Percentiles rank a stretch among this genome's conserved stretches.
Conservation (phyloP, 2,797 vertebrate genomes). For the Gobio occitaniae region DNA sequence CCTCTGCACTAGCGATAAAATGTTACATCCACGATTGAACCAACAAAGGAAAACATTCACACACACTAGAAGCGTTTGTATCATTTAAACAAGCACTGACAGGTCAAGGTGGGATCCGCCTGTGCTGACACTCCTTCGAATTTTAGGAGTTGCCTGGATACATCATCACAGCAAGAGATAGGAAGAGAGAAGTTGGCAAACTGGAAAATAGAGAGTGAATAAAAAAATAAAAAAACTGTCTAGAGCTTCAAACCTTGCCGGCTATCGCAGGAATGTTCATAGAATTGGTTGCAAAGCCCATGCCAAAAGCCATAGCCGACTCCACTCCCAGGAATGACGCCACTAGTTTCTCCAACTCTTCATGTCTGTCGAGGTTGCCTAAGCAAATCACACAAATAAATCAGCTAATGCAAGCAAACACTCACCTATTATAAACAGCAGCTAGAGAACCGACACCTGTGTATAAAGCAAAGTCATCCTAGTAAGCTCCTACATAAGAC, state of each 20-base stretch:
- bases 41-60: slow-evolving; percentile 11
- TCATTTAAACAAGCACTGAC: slow-evolving; percentile 26
- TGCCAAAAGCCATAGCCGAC: slow-evolving; percentile 90
- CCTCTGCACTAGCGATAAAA: background rate
- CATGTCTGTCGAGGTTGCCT: slow-evolving; percentile 90
- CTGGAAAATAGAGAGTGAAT: background rate
- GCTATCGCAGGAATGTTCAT: slow-evolving; percentile 93
- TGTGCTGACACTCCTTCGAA: background rate
- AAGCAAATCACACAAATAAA: slow-evolving; percentile 50
- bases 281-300: slow-evolving; percentile 97
- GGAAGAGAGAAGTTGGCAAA: background rate
- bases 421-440: slow-evolving; percentile 15
- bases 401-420: slow-evolving; percentile 28
- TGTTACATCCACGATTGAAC: background rate
- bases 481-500: background rate
- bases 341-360: slow-evolving; percentile 83
- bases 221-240: background rate
- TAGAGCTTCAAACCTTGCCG: slow-evolving; percentile 72
- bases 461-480: background rate
- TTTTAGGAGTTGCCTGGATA: slow-evolving; percentile 18
- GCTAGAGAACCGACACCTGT: background rate
- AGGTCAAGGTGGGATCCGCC: slow-evolving; percentile 13
- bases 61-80: background rate
- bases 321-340: slow-evolving; percentile 85
- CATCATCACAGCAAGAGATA: background rate